Evolutionary conservation across 2,797 vertebrate species (phyloP), one percentile per base, ranked within the genome.

Genomic region (Enteromius anoplus): DNA sequence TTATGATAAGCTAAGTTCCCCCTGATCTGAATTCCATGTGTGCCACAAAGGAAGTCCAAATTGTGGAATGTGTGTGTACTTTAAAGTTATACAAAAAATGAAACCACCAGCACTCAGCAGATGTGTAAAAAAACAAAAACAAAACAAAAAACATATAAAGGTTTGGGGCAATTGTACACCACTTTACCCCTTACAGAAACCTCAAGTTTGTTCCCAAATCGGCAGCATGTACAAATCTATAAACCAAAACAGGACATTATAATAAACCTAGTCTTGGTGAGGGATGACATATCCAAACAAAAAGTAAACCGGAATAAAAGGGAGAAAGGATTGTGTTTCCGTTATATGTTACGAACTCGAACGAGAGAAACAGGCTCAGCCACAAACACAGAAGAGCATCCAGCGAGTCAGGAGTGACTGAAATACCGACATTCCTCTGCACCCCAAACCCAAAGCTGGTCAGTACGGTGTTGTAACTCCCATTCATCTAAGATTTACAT

Each of bases 361-460:
- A 94, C 91, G 93, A 93, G 91, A 88, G 91, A 93, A 94, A 81
- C 94, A 94, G 93, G 75, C 88, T 86, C 53, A 64, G 88, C 91
- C 87, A 60, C 90, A 90, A 88, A 89, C 64, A 19, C 66, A 53
- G 78, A 81, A 88, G 89, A 87, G 83, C 88, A 88, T 91, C 89
- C 88, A 91, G 85, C 83, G 88, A 89, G 84, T 86, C 85, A 87
- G 84, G 87, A 86, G 90, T 91, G 89, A 93, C 90, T 90, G 91
- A 92, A 89, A 91, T 88, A 83, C 89, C 84, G 85, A 87, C 86
- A 81, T 87, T 86, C 83, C 76, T 62, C 85, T 75, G 62, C 81
- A 66, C 85, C 81, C 75, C 40, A n/a, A 75, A 87, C 78, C 51
- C 71, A 82, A 72, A 77, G 49, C 60, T 69, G 79, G 23, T 26